Percentiles rank a stretch among this genome's conserved stretches.
These are phyloP conservation scores for Idaea straminata DNA, from an alignment of 2,888 invertebrate genomes.

Conservation along the genomic window DNA sequence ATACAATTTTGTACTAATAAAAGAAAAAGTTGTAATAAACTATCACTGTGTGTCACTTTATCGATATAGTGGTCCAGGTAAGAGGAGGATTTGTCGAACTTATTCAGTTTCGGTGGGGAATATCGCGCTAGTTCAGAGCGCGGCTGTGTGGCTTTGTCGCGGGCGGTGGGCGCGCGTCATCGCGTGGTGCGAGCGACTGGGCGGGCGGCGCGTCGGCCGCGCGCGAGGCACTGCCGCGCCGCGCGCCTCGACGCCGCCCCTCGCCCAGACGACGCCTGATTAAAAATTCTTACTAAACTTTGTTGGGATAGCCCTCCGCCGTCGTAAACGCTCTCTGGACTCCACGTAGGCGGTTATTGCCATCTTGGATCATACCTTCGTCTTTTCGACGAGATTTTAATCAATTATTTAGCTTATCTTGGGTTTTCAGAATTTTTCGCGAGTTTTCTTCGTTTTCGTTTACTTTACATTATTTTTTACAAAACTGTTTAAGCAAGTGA, in stretches of 20 bases:
- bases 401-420: not conserved
- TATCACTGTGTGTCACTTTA: constrained; percentile 56
- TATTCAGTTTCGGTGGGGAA: constrained; percentile 75
- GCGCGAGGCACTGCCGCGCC: constrained; percentile 70
- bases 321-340: constrained; percentile 46
- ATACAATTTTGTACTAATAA: constrained; percentile 76
- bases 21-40: constrained; percentile 40
- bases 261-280: constrained; percentile 57
- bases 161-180: constrained; percentile 40
- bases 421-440: not conserved
- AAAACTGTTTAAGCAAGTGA: too few relatives aligned
- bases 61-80: constrained; percentile 80
- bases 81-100: constrained; percentile 79
- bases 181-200: constrained; percentile 37
- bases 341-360: constrained; percentile 13
- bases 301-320: constrained; percentile 50
- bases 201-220: constrained; percentile 43
- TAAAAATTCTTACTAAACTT: constrained; percentile 74
- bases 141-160: constrained; percentile 46
- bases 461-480: not conserved
- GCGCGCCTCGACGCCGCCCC: constrained; percentile 76
- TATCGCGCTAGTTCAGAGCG: constrained; percentile 59
- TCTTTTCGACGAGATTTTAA: not conserved
- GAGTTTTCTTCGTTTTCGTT: not conserved
- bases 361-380: not conserved